A percentile compares a stretch with the other conserved stretches of the same genome.
phyloP scores from a whole-genome alignment of 2,113 vertebrate genomes.

The Bubalus kerabau region DNA sequence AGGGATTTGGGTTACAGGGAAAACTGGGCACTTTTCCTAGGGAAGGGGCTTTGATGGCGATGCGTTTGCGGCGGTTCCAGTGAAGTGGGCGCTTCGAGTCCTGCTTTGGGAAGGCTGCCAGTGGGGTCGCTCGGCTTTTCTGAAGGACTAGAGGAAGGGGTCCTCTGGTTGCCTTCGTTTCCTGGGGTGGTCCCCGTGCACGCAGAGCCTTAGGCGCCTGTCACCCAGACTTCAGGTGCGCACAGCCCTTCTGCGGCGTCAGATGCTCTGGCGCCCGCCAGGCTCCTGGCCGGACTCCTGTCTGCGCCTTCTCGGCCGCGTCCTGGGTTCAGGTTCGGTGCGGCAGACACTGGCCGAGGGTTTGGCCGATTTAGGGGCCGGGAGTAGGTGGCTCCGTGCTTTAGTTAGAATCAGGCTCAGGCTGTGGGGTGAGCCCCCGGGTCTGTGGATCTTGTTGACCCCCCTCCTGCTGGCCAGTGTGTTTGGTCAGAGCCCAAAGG shows the following conservation, averaged over 20 bases:
- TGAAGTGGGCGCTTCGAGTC: not conserved
- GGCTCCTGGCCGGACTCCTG: not conserved
- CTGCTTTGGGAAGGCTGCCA: not conserved
- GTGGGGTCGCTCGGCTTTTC: not conserved
- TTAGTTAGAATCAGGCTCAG: not conserved
- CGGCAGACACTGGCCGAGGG: not conserved
- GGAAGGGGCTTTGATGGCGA: not conserved
- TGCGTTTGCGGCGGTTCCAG: not conserved
- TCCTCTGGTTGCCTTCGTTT: not conserved
- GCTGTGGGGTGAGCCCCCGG: not conserved
- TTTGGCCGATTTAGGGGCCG: not conserved
- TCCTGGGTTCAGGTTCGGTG: not conserved
- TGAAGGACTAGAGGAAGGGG: not conserved
- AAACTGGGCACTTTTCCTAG: slow-evolving; percentile 9
- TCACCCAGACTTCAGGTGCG: not conserved
- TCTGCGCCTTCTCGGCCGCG: not conserved
- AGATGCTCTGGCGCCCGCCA: not conserved
- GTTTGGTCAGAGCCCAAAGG: not conserved
- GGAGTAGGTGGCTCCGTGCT: not conserved
- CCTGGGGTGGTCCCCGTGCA: not conserved
- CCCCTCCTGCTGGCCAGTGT: not conserved
- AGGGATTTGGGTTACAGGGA: not conserved
- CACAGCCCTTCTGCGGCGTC: not conserved
- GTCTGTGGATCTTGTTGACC: not conserved
- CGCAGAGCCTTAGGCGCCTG: not conserved